These are phyloP conservation scores for Apogon hyalosoma DNA, from an alignment of 2,797 vertebrate species.

Conservation along the genomic window DNA sequence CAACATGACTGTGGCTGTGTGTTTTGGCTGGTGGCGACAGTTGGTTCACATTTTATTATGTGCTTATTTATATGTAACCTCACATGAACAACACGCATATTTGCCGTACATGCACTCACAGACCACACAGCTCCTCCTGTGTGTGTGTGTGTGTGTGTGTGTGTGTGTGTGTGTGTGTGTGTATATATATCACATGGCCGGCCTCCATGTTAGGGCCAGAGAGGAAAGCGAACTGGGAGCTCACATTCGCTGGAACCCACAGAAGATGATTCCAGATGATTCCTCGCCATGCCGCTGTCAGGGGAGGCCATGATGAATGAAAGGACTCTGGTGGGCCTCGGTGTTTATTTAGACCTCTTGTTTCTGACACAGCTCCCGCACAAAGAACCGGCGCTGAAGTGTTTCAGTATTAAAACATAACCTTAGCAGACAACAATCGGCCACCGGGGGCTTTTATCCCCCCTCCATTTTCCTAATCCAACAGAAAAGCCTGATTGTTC, in stretches of 20 bases:
- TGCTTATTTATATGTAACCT: constrained; percentile 45
- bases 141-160: constrained; percentile 9
- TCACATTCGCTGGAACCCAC: constrained; percentile 51
- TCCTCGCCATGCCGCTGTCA: constrained; percentile 69
- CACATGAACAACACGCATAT: constrained; percentile 34
- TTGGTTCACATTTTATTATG: constrained; percentile 37
- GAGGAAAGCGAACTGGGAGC: constrained; percentile 47
- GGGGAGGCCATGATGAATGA: constrained; percentile 87
- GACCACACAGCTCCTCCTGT: constrained; percentile 47
- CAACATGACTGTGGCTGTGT: constrained; percentile 40
- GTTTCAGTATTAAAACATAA: constrained; percentile 90
- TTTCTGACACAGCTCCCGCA: constrained; percentile 88
- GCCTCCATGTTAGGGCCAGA: constrained; percentile 47
- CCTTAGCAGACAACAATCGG: constrained; percentile 89
- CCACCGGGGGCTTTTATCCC: constrained; percentile 84
- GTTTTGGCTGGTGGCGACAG: constrained; percentile 16
- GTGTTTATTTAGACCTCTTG: constrained; percentile 92
- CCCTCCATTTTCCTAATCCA: constrained; percentile 52
- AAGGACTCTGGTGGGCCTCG: constrained; percentile 81
- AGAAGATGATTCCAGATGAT: constrained; percentile 81
- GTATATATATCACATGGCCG: constrained; percentile 39
- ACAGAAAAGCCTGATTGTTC: constrained; percentile 91
- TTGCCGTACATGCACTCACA: neutral
- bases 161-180: constrained; percentile 11
- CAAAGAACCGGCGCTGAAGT: constrained; percentile 88